Conservation (phyloP, 2,888 invertebrate species). For the Drosophila meridionalis region DNA sequence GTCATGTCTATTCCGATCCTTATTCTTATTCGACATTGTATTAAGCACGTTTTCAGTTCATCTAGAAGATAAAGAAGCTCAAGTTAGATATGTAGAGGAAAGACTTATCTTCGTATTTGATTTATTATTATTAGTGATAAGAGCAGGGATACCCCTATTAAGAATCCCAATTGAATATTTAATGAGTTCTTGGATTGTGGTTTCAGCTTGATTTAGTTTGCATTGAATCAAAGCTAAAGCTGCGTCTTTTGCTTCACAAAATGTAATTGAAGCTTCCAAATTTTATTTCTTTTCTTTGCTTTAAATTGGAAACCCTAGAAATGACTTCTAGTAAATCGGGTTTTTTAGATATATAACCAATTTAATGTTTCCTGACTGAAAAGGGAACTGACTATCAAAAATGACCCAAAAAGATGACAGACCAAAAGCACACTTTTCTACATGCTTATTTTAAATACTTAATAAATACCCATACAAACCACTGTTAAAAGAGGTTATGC, state of each 20-base stretch:
- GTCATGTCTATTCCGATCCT: background rate
- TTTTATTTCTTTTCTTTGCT: background rate
- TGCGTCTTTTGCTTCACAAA: too few species aligned
- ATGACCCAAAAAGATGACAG: background rate
- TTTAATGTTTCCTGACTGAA: background rate
- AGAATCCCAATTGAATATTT: background rate
- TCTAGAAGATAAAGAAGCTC: background rate
- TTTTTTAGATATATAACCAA: background rate
- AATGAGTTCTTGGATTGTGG: background rate
- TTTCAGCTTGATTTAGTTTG: background rate
- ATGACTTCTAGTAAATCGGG: background rate
- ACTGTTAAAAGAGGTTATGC: too few species aligned
- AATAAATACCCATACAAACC: too few species aligned
- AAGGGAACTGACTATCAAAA: background rate
- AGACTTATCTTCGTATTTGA: background rate
- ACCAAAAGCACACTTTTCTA: background rate
- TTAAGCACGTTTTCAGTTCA: background rate
- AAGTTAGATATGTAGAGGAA: too few species aligned
- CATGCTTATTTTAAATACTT: background rate
- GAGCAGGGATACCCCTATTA: background rate
- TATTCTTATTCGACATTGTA: slow-evolving; percentile 13
- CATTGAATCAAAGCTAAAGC: background rate
- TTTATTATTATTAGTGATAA: background rate
- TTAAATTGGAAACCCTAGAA: background rate
- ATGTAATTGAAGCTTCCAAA: background rate